Evolutionary conservation across 2,797 vertebrate genomes (phyloP), one percentile per base, ranked within the genome.

Genomic region (Phalloptychus januarius): DNA sequence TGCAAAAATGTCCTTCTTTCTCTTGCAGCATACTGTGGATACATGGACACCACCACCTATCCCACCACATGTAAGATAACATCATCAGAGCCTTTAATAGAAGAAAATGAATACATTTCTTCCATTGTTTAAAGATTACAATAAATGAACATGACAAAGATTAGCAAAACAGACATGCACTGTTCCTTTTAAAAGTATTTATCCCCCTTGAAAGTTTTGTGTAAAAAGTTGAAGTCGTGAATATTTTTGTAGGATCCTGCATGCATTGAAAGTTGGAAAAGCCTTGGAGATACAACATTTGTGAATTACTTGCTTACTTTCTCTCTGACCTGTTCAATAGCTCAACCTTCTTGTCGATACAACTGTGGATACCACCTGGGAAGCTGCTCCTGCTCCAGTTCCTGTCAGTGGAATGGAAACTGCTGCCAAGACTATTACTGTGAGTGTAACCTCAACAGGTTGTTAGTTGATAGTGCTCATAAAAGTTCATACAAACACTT

Each of bases 361-460:
- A 86, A 87, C 80, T 93, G 91, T 11, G 89, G 88, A 52, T 0
- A 0, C 0, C 0, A 78, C 78, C 0, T 87, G 61, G 89, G 89
- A 86, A 88, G 74, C 82, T 95, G 93, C 81, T 93, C 92, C 71
- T 95, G 93, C 72, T 7, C 7, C 1, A 80, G 72, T 75, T 88
- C 78, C 28, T 95, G 93, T 86, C n/a, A 20, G 48, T 85, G 82
- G 85, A 0, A 91, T 72, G 89, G 90, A 11, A 89, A 89, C 86
- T 94, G 92, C 74, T 95, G 94, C 42, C 0, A 61, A 52, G 94
- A 94, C 87, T 94, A 80, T 81, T 0, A 82, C 74, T 58, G 91
- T 91, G 56, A 81, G 92, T n/a, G 4, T 0, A 28, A 11, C 54
- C 10, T 56, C 54, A 56, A 12, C 25, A 1, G 2, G 10, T 56